phyloP scores from a whole-genome alignment of 2,888 invertebrate species.

The Scotopteryx bipunctaria region DNA sequence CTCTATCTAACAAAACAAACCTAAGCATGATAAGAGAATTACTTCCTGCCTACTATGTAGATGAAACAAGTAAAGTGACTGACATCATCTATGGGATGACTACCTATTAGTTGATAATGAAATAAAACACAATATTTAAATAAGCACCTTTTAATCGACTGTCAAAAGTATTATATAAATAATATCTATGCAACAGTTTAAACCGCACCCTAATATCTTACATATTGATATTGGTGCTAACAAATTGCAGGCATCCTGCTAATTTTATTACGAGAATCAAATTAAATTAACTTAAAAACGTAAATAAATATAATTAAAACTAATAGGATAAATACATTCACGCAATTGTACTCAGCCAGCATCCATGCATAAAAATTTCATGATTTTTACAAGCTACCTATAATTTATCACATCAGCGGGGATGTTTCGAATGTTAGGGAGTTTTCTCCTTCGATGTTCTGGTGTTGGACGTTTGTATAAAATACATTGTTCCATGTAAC shows the following conservation, averaged over 20 bases:
- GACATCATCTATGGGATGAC: too few relatives aligned
- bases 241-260: constrained; percentile 60
- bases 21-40: too few relatives aligned
- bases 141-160: constrained; percentile 81
- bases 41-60: not conserved
- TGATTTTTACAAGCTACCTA: constrained; percentile 59
- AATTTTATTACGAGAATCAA: constrained; percentile 55
- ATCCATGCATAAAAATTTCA: constrained; percentile 59
- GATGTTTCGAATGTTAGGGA: constrained; percentile 36
- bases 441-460: constrained; percentile 35
- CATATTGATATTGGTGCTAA: constrained; percentile 62
- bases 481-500: constrained; percentile 20
- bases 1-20: too few relatives aligned
- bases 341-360: constrained; percentile 63
- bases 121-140: constrained; percentile 18
- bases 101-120: not conserved
- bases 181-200: constrained; percentile 67
- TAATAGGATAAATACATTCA: constrained; percentile 80
- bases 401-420: constrained; percentile 49
- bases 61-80: too few relatives aligned
- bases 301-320: constrained; percentile 68
- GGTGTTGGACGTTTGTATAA: constrained; percentile 28
- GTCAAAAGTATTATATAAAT: constrained; percentile 75
- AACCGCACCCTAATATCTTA: constrained; percentile 61
- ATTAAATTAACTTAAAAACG: constrained; percentile 64